These are phyloP conservation scores for Mus spretus DNA, from an alignment of 2,797 vertebrate species.

Conservation along the genomic window DNA sequence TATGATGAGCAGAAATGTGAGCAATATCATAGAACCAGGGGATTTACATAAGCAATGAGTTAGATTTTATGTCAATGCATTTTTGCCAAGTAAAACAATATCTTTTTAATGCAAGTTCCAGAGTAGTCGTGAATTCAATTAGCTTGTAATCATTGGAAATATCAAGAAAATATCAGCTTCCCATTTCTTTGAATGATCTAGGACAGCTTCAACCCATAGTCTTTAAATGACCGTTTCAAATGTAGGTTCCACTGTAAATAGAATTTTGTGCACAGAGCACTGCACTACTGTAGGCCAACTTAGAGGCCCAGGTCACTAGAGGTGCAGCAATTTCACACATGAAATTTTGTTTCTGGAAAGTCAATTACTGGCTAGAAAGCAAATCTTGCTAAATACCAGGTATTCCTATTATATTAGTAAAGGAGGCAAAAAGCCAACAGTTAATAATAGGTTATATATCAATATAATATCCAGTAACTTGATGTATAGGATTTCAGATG, in stretches of 20 bases:
- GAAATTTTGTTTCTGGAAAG: background rate
- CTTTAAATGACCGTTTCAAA: constrained; percentile 11
- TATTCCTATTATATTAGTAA: background rate
- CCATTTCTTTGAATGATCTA: background rate
- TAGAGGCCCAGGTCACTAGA: background rate
- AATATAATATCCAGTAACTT: background rate
- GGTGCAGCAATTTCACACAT: background rate
- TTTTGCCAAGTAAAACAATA: constrained; percentile 45
- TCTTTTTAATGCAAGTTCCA: constrained; percentile 1
- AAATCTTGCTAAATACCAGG: constrained; percentile 1
- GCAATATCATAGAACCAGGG: background rate
- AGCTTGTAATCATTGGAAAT: background rate
- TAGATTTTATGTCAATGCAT: background rate
- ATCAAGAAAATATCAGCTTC: background rate
- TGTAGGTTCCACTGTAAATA: background rate
- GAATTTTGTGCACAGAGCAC: background rate
- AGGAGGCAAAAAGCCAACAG: background rate
- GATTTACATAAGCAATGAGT: constrained; percentile 13
- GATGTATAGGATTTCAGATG: constrained; percentile 37
- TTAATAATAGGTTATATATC: background rate
- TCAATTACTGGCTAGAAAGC: constrained; percentile 1
- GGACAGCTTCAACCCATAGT: background rate
- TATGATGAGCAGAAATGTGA: constrained; percentile 22
- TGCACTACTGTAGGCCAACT: background rate
- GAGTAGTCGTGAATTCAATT: background rate